phyloP scores from a whole-genome alignment of 2,888 invertebrate species.

The Rugalucina vietnamica region DNA sequence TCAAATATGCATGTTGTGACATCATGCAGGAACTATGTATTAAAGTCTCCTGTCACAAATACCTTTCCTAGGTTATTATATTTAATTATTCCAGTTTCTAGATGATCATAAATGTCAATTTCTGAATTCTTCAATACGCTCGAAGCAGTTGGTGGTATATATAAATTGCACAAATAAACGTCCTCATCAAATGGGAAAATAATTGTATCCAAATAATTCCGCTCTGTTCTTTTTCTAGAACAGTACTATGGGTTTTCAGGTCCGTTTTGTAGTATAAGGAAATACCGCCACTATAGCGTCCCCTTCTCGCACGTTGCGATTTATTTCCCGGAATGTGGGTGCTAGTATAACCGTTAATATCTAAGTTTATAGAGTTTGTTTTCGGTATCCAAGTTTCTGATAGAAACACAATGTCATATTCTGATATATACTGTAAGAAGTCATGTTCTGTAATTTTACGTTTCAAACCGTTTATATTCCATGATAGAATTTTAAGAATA shows the following conservation, averaged over 20 bases:
- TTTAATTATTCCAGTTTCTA: constrained; percentile 10
- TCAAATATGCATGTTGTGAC: no score
- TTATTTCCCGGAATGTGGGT: not conserved
- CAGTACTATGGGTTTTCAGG: not conserved
- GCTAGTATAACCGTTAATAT: not conserved
- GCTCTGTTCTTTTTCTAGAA: not conserved
- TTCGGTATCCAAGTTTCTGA: constrained; percentile 1
- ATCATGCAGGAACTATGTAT: no score
- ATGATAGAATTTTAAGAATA: not conserved
- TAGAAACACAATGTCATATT: constrained; percentile 12
- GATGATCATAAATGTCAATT: not conserved
- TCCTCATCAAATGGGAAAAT: not conserved
- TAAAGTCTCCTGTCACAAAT: constrained; percentile 12
- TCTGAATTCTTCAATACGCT: not conserved
- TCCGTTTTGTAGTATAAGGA: not conserved
- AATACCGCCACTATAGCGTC: not conserved
- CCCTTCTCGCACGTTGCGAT: not conserved
- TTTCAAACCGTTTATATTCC: not conserved
- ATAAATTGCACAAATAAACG: not conserved
- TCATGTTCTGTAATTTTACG: not conserved
- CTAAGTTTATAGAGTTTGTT: not conserved
- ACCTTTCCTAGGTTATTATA: not conserved
- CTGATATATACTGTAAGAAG: not conserved
- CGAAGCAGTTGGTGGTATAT: not conserved
- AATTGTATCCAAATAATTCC: not conserved